Base-by-base conservation (phyloP, 2,797 vertebrate genomes). In the Leuciscus waleckii region DNA sequence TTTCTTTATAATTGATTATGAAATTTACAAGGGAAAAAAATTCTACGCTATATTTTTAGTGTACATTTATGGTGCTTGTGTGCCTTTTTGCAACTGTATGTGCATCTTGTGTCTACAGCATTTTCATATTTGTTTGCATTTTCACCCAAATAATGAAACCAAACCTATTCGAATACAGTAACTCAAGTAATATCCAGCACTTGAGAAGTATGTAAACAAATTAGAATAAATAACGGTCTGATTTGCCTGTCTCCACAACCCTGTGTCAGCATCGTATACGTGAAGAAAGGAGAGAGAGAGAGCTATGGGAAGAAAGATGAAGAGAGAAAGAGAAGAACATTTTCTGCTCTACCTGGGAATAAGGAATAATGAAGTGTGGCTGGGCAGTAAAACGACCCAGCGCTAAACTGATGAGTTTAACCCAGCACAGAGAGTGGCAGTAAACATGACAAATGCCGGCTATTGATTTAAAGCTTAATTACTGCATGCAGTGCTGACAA, bases 381-480 rank as follows among this genome's bases (percentile, higher is more conserved):
- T 97, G 96, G 96, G 97, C 97, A 99, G 97, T 99, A 98, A 99
- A 99, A 99, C 96, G 97, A 96, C 98, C 97, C 96, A 95, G 96
- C 97, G 96, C 97, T 98, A 98, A 98, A 99, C 98, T 99, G 98
- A 99, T 99, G 98, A 99, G 97, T 99, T 98, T 97, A 99, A 99
- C 97, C 98, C 98, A 98, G 97, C 97, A 97, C 97, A 97, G 97
- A 99, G 97, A 98, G 97, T 93, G 97, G 97, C 97, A 98, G 97
- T 99, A 99, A 99, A 99, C 98, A 99, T 99, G 98, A 99, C 98
- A 99, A 99, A 99, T 99, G 98, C 97, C 97, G 97, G 97, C 98
- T 98, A 99, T 99, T 99, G 98, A 99, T 99, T 99, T 98, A 97
- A 98, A 97, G 97, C 99, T 99, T 99, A 99, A 99, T 99, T 99